These are phyloP conservation scores for Petroica traversi DNA, from an alignment of 2,113 vertebrate genomes.

Conservation along the genomic window DNA sequence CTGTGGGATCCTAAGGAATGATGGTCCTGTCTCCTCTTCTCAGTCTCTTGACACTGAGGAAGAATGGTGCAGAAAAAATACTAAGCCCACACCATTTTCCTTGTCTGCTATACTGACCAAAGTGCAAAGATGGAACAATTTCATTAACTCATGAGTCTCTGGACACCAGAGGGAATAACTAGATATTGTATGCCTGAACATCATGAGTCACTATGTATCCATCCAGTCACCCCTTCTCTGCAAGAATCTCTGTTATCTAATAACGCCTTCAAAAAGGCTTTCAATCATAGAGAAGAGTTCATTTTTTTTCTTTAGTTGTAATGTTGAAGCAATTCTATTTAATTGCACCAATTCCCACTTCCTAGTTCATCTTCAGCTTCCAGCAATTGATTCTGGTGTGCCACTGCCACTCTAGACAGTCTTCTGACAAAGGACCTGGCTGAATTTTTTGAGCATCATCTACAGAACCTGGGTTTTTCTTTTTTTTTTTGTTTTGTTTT, in stretches of 20 bases:
- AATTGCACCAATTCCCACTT: not conserved
- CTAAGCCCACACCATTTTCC: constrained; percentile 43
- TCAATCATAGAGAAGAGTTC: not conserved
- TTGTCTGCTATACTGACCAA: constrained; percentile 7
- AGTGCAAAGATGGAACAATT: constrained; percentile 16
- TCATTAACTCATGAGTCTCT: not conserved
- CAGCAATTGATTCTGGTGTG: not conserved
- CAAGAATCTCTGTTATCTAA: not conserved
- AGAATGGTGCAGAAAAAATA: constrained; percentile 50
- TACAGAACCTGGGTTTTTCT: not conserved
- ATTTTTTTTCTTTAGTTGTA: not conserved
- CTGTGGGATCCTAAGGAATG: constrained; percentile 43
- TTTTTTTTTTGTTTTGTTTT: not conserved
- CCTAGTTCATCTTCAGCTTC: not conserved
- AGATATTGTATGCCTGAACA: not conserved
- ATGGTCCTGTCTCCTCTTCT: constrained; percentile 51
- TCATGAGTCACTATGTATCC: not conserved
- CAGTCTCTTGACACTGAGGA: constrained; percentile 57
- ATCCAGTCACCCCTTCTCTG: not conserved
- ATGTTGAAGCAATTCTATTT: not conserved
- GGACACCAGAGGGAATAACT: not conserved
- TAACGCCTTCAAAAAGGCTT: not conserved
- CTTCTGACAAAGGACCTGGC: not conserved
- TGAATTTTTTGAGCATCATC: not conserved
- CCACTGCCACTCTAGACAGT: not conserved